Evolutionary conservation across 2,888 invertebrate genomes (phyloP).

Genomic region (Callosobruchus maculatus): DNA sequence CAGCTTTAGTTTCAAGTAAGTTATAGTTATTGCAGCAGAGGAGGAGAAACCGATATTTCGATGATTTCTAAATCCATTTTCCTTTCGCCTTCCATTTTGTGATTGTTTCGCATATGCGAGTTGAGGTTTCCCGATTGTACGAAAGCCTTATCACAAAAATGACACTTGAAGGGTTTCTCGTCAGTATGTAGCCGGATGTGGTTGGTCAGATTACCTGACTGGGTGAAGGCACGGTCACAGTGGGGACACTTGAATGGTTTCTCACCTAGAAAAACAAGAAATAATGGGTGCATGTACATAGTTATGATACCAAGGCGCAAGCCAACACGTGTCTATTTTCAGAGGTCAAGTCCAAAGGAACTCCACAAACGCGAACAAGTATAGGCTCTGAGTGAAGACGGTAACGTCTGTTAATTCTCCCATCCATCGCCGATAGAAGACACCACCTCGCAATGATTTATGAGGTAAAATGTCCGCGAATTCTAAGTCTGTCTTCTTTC

Average conservation of each 20-base stretch:
- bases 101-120: constrained; percentile 46
- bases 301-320: no score
- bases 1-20: background rate
- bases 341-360: no score
- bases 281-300: no score
- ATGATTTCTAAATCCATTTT: background rate
- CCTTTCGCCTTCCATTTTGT: constrained; percentile 27
- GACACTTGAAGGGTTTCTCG: constrained; percentile 48
- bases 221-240: constrained; percentile 47
- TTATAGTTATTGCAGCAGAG: background rate
- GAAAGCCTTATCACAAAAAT: constrained; percentile 47
- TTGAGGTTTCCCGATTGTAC: constrained; percentile 47
- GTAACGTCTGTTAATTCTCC: no score
- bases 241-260: constrained; percentile 47
- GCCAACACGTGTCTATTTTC: no score
- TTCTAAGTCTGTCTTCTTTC: no score
- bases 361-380: no score
- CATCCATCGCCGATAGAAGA: no score
- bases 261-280: constrained; percentile 25
- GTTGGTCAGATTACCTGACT: constrained; percentile 47
- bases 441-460: no score
- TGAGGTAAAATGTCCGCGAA: no score
- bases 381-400: no score
- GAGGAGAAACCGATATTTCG: background rate
- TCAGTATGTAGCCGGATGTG: constrained; percentile 47